A percentile compares a stretch with the other conserved stretches of the same genome.
These are phyloP conservation scores for Ephestia elutella DNA, from an alignment of 1,140 invertebrate species.

Conservation along the genomic window DNA sequence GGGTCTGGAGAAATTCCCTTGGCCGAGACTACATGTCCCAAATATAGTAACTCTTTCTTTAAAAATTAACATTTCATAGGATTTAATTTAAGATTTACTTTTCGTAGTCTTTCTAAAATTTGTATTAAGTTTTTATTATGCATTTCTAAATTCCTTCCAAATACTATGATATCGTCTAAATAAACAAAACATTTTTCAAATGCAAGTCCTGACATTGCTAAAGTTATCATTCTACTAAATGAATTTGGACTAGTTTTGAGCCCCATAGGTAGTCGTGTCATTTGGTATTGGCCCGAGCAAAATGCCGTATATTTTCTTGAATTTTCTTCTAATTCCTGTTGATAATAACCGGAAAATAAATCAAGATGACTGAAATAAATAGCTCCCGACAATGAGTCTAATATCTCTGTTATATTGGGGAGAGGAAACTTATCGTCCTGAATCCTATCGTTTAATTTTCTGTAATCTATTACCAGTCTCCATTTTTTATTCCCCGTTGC, in stretches of 20 bases:
- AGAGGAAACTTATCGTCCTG: conserved; percentile 20
- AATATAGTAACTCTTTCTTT: no score
- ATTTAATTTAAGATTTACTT: no score
- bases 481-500: conserved; percentile 18
- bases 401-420: no score
- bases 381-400: no score
- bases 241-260: no score
- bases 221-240: conserved; percentile 22
- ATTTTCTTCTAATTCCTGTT: conserved; percentile 12
- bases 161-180: conserved; percentile 62
- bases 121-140: no score
- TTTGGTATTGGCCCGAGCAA: conserved; percentile 16
- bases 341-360: conserved; percentile 20
- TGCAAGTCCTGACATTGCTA: conserved; percentile 21
- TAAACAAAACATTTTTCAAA: conserved; percentile 45
- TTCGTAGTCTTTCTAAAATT: no score
- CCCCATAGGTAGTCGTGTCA: no score
- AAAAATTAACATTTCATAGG: no score
- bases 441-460: conserved; percentile 22
- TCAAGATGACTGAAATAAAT: no score
- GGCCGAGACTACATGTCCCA: conserved; percentile 58
- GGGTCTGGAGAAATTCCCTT: conserved; percentile 61
- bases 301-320: conserved; percentile 25
- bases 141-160: conserved; percentile 48
- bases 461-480: conserved; percentile 22